These are phyloP conservation scores for Pterois miles DNA, from an alignment of 2,797 vertebrate species.

Conservation along the genomic window DNA sequence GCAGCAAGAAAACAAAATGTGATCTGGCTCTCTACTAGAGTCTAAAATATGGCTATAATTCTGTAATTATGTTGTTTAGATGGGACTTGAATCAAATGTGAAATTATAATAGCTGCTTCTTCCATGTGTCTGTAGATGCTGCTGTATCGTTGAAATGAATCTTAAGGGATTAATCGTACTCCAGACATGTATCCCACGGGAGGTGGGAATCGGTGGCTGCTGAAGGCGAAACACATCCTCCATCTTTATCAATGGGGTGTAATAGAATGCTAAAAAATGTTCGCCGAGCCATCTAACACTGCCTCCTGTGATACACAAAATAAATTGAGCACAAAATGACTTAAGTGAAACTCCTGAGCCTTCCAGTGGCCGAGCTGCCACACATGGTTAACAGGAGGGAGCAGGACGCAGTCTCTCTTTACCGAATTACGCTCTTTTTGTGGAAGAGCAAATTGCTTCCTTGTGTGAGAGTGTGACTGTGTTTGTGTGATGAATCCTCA, in stretches of 20 bases:
- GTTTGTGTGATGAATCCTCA: conserved; percentile 22
- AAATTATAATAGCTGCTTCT: not conserved
- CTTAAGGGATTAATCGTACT: conserved; percentile 15
- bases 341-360: conserved; percentile 65
- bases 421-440: conserved; percentile 63
- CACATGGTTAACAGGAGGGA: conserved; percentile 53
- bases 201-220: conserved; percentile 4
- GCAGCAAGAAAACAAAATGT: conserved; percentile 24
- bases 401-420: conserved; percentile 48
- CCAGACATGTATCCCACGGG: conserved; percentile 11
- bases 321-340: conserved; percentile 69
- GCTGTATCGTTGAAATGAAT: not conserved
- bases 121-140: not conserved
- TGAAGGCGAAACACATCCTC: conserved; percentile 27
- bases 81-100: conserved; percentile 6
- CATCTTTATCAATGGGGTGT: conserved; percentile 46
- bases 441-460: conserved; percentile 72
- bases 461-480: conserved; percentile 42
- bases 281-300: conserved; percentile 37
- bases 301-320: conserved; percentile 54
- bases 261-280: conserved; percentile 40
- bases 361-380: conserved; percentile 57
- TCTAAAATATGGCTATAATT: conserved; percentile 28
- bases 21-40: not conserved
- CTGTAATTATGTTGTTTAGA: conserved; percentile 16